A percentile compares a stretch with the other conserved stretches of the same genome.
Evolutionary conservation across 2,797 vertebrate genomes (phyloP).

Genomic region (Sciurus vulgaris): DNA sequence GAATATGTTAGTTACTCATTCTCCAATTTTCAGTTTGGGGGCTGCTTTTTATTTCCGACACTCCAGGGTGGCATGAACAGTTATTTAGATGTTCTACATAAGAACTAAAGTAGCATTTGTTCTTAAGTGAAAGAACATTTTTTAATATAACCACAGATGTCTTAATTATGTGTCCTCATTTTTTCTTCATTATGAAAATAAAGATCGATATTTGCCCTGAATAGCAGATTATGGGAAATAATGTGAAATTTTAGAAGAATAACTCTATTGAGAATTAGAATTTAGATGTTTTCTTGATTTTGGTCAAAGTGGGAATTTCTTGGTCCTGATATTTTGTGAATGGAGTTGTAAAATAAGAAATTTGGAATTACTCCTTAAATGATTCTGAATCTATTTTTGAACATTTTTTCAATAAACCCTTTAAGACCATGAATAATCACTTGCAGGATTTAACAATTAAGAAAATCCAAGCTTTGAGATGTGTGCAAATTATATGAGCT

Average conservation of each 20-base stretch:
- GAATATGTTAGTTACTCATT: background rate
- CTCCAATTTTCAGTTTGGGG: background rate
- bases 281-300: background rate
- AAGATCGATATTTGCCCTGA: background rate
- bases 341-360: background rate
- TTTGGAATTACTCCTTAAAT: background rate
- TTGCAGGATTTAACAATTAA: background rate
- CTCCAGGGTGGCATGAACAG: background rate
- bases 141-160: background rate
- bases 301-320: background rate
- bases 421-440: background rate
- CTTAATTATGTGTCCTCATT: background rate
- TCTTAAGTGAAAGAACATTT: background rate
- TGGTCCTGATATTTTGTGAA: background rate
- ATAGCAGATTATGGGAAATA: background rate
- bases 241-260: background rate
- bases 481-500: background rate
- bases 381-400: background rate
- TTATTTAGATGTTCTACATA: background rate
- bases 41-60: background rate
- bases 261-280: background rate
- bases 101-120: background rate
- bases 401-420: background rate
- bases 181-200: background rate
- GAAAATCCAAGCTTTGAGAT: background rate